A percentile compares a stretch with the other conserved stretches of the same genome.
Evolutionary conservation across 2,113 vertebrate species (phyloP).

Genomic region (Poecilia latipinna): DNA sequence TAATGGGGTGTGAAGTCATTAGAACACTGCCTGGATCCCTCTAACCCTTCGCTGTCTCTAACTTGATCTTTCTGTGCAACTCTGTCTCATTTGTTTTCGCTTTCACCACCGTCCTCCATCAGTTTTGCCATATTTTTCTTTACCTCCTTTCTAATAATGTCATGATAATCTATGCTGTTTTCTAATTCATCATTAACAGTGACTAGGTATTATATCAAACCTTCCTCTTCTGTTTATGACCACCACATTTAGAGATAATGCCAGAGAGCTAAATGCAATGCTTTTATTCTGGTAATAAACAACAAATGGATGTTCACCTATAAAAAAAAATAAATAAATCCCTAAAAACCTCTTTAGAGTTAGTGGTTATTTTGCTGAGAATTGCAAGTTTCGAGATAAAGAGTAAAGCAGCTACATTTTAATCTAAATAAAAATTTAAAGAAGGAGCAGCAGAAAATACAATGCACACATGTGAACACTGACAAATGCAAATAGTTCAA

Average conservation of each 20-base stretch:
- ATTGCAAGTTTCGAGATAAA: neutral
- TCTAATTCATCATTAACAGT: neutral
- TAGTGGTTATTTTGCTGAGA: constrained; percentile 2
- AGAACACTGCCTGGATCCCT: constrained; percentile 78
- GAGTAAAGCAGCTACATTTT: neutral
- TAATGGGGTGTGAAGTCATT: constrained; percentile 87
- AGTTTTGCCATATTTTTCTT: neutral
- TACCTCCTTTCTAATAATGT: neutral
- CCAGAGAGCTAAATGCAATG: neutral
- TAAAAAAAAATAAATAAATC: neutral
- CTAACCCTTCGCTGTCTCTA: constrained; percentile 67
- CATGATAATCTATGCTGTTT: constrained; percentile 2
- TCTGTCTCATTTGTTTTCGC: constrained; percentile 64
- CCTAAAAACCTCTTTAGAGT: neutral
- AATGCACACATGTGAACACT: constrained; percentile 16
- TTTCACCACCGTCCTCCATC: constrained; percentile 24
- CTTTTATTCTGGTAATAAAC: constrained; percentile 21
- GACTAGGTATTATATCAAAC: constrained; percentile 7
- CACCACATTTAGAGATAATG: constrained; percentile 2
- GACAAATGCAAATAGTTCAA: constrained; percentile 27
- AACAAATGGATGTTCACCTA: neutral
- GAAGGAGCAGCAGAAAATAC: constrained; percentile 6
- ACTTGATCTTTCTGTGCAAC: constrained; percentile 61
- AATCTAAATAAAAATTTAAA: neutral
- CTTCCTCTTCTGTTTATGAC: neutral